These are phyloP conservation scores for Drosophila pseudoobscura DNA, from an alignment of 1,140 invertebrate genomes.

Conservation along the genomic window DNA sequence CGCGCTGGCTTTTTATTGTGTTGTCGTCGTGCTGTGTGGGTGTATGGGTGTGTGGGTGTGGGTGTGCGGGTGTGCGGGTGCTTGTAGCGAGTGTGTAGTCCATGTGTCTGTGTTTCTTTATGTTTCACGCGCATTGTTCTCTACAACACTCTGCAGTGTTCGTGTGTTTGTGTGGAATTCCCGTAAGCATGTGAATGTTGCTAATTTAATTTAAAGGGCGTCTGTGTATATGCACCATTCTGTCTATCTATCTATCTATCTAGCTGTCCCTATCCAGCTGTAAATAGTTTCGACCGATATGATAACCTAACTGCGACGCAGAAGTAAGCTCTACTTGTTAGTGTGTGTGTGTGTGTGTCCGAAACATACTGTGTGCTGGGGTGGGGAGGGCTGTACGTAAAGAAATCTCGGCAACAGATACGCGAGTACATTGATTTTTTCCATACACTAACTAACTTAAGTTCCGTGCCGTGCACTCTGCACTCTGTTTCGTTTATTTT, in stretches of 20 bases:
- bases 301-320: constrained; percentile 51
- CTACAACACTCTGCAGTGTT: constrained; percentile 11
- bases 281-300: constrained; percentile 9
- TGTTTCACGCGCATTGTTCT: constrained; percentile 50
- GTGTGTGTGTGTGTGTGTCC: background rate
- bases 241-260: constrained; percentile 6
- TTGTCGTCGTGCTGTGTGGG: background rate
- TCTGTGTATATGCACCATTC: constrained; percentile 5
- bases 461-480: constrained; percentile 1
- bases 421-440: constrained; percentile 58
- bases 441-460: background rate
- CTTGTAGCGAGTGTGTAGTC: constrained; percentile 7
- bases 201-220: constrained; percentile 63
- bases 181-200: constrained; percentile 26
- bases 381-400: no score
- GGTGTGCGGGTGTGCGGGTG: background rate
- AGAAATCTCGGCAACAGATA: constrained; percentile 14
- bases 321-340: background rate
- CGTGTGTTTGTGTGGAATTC: constrained; percentile 1
- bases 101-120: constrained; percentile 28
- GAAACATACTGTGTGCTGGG: constrained; percentile 4
- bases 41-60: background rate
- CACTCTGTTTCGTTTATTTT: constrained; percentile 25
- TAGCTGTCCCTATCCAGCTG: constrained; percentile 3
- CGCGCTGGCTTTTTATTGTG: background rate